Evolutionary conservation across 2,797 vertebrate species (phyloP).

Genomic region (Smutsia temminckii): DNA sequence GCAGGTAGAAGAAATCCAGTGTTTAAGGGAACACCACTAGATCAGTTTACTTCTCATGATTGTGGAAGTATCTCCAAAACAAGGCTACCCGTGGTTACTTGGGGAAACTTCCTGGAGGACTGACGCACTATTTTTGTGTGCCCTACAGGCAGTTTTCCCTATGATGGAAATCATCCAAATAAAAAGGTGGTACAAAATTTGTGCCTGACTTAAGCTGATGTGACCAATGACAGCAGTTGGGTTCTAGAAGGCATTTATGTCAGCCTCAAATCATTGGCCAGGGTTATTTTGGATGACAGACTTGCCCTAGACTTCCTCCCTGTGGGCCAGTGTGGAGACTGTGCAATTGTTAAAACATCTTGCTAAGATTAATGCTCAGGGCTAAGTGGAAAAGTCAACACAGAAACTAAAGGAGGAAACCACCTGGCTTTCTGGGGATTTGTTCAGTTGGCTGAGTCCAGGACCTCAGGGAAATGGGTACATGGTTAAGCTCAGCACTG

Average conservation of each 20-base stretch:
- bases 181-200: neutral
- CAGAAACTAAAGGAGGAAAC: constrained; percentile 18
- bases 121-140: neutral
- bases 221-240: neutral
- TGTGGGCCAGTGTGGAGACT: neutral
- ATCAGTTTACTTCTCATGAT: neutral
- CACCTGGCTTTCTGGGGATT: neutral
- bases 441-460: neutral
- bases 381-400: neutral
- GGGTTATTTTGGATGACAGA: neutral
- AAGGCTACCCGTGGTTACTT: neutral
- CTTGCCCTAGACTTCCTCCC: neutral
- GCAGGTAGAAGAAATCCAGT: neutral
- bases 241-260: neutral
- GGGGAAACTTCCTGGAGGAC: neutral
- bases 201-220: neutral
- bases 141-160: neutral
- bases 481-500: neutral
- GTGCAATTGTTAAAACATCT: neutral
- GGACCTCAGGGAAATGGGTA: neutral
- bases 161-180: neutral
- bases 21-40: neutral
- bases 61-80: neutral
- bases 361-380: neutral
- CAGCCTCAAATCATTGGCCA: neutral